Conservation (phyloP, 1,140 invertebrate species). For the Euwallacea similis region DNA sequence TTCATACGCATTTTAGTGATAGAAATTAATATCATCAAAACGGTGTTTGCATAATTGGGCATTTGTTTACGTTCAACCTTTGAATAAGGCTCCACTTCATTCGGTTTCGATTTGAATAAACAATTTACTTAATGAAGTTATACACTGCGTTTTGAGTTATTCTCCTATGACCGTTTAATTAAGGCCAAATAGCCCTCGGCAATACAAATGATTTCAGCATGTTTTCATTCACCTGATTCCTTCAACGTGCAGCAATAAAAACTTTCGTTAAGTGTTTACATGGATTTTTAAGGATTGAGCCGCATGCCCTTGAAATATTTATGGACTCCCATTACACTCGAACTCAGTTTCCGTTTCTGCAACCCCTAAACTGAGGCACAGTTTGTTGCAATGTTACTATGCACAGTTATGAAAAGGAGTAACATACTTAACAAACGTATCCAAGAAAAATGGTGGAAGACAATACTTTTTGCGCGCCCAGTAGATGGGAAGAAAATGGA, state of each 20-base stretch:
- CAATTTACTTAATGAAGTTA: constrained; percentile 32
- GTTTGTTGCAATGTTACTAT: no score
- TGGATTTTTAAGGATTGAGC: no score
- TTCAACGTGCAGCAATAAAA: no score
- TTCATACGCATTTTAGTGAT: constrained; percentile 3
- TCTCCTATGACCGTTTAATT: constrained; percentile 22
- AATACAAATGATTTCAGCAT: not conserved
- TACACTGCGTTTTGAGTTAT: constrained; percentile 6
- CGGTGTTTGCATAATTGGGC: constrained; percentile 21
- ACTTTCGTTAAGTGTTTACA: no score
- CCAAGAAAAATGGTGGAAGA: no score
- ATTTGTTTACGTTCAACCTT: constrained; percentile 22
- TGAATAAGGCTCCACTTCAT: constrained; percentile 20
- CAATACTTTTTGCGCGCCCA: not conserved
- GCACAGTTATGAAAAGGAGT: no score
- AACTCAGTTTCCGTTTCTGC: no score
- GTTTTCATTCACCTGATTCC: not conserved
- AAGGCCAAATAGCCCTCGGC: constrained; percentile 22
- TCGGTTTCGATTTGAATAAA: constrained; percentile 30
- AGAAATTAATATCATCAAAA: constrained; percentile 24
- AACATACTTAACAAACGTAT: no score
- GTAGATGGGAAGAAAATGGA: not conserved
- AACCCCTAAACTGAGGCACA: no score
- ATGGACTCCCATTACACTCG: no score
- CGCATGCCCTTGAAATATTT: no score